Conservation (phyloP, 2,888 invertebrate genomes). For the Calliscelio sp. region DNA sequence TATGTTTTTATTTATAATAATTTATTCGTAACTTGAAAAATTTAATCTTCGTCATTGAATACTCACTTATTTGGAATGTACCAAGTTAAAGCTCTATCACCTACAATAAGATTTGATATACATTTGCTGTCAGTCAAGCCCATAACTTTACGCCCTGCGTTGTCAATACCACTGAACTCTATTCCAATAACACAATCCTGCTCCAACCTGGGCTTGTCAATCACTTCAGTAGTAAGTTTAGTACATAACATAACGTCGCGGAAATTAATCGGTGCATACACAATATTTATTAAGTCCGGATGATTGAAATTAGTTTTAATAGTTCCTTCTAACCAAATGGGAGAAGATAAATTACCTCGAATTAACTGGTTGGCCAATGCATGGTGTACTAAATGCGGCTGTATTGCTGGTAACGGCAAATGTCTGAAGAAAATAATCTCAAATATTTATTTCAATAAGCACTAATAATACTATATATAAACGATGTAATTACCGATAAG, state of each 20-base stretch:
- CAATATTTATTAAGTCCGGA: slow-evolving; percentile 87
- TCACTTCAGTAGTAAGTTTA: slow-evolving; percentile 93
- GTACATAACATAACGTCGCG: slow-evolving; percentile 97
- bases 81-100: slow-evolving; percentile 87
- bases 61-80: slow-evolving; percentile 86
- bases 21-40: not conserved
- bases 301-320: slow-evolving; percentile 77
- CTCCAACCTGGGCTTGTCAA: slow-evolving; percentile 89
- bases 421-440: too few species aligned
- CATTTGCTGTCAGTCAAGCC: slow-evolving; percentile 84
- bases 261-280: slow-evolving; percentile 95
- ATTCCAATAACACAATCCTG: slow-evolving; percentile 90
- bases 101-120: slow-evolving; percentile 87
- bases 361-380: slow-evolving; percentile 92
- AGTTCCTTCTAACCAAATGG: slow-evolving; percentile 93
- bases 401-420: too few species aligned
- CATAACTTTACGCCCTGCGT: slow-evolving; percentile 86
- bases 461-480: too few species aligned
- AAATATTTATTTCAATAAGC: too few species aligned
- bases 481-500: slow-evolving; percentile 88
- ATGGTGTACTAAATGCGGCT: too few species aligned
- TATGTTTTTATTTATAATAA: too few species aligned
- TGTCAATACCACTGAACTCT: slow-evolving; percentile 89
- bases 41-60: too few species aligned
- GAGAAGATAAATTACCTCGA: slow-evolving; percentile 94